Evolutionary conservation across 2,797 vertebrate genomes (phyloP).

Genomic region (Sorex maritimensis): DNA sequence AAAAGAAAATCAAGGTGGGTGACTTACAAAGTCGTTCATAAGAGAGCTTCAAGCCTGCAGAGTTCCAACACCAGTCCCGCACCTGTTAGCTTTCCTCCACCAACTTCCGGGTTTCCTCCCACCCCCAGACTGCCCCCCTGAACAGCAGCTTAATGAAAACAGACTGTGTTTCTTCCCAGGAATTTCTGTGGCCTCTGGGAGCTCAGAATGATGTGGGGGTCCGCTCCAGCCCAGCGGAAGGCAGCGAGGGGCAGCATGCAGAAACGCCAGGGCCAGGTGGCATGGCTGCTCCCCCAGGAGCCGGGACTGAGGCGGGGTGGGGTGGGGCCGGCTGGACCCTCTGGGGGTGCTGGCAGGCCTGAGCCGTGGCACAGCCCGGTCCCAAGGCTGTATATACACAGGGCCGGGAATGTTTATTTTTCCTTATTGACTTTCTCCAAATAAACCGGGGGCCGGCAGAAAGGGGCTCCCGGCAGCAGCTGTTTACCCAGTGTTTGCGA

Average conservation of each 20-base stretch:
- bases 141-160: background rate
- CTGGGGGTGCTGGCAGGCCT: slow-evolving; percentile 64
- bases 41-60: too few species aligned
- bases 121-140: too few species aligned
- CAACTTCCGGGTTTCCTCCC: too few species aligned
- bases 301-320: slow-evolving; percentile 55
- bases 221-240: background rate
- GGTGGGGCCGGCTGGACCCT: slow-evolving; percentile 30
- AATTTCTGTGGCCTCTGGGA: background rate
- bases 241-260: background rate
- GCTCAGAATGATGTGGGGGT: too few species aligned
- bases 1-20: too few species aligned
- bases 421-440: slow-evolving; percentile 92
- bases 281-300: background rate
- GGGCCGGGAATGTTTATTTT: slow-evolving; percentile 92
- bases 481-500: slow-evolving; percentile 91
- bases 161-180: background rate
- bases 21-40: too few species aligned
- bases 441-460: slow-evolving; percentile 90
- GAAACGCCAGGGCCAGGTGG: background rate
- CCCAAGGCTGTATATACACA: slow-evolving; percentile 90
- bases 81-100: too few species aligned
- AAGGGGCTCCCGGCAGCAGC: slow-evolving; percentile 89
- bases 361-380: slow-evolving; percentile 70
- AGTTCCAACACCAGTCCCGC: too few species aligned